phyloP scores from a whole-genome alignment of 2,888 invertebrate genomes.

The Onthophagus sagittarius region DNA sequence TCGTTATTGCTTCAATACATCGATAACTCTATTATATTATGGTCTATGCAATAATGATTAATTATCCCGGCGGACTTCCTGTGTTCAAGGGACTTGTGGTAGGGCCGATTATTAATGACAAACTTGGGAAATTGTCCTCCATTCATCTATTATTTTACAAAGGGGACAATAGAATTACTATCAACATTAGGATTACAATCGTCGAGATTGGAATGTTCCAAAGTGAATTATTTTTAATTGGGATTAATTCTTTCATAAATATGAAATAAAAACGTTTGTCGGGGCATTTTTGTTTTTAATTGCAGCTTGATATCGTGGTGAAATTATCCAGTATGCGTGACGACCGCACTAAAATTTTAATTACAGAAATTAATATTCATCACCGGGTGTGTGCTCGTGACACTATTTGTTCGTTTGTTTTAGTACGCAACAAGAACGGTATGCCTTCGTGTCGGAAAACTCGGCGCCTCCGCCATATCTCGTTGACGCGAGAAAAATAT shows the following conservation, averaged over 20 bases:
- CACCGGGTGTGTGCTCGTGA: background rate
- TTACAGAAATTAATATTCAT: background rate
- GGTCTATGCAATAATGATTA: background rate
- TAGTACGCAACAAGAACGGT: background rate
- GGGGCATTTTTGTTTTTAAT: background rate
- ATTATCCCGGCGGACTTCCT: background rate
- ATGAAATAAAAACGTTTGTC: constrained; percentile 1
- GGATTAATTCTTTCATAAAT: background rate
- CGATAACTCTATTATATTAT: background rate
- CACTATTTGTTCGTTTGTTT: background rate
- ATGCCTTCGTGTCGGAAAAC: background rate
- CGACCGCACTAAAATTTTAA: background rate
- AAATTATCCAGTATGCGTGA: background rate
- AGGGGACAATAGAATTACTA: background rate
- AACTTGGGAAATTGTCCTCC: background rate
- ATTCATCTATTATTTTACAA: background rate
- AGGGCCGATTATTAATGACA: background rate
- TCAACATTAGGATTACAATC: no score
- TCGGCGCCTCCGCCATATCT: background rate
- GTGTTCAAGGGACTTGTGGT: background rate
- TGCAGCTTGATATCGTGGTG: background rate
- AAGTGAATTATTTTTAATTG: no score
- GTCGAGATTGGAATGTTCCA: no score
- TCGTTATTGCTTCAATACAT: background rate
- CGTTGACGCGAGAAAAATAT: background rate